A percentile compares a stretch with the other conserved stretches of the same genome.
Evolutionary conservation across 1,140 invertebrate species (phyloP).

Genomic region (Araneus ventricosus): DNA sequence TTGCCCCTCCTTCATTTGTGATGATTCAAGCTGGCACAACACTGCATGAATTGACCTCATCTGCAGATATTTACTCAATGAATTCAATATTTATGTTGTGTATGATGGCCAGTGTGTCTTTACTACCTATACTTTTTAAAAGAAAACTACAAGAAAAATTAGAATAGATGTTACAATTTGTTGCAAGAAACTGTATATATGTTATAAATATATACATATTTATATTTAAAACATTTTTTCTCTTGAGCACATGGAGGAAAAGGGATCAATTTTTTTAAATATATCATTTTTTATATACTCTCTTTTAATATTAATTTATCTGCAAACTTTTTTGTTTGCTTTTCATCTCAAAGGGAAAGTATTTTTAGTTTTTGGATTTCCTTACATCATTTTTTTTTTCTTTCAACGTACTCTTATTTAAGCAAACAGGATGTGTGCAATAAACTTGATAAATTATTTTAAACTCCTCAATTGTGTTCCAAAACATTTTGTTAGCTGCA

Average conservation of each 20-base stretch:
- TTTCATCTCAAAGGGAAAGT: no score
- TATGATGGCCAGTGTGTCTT: conserved; percentile 85
- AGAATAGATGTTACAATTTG: conserved; percentile 81
- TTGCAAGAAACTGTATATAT: background rate
- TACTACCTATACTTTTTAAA: conserved; percentile 95
- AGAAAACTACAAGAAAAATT: conserved; percentile 90
- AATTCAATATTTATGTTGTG: conserved; percentile 87
- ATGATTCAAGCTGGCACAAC: conserved; percentile 99
- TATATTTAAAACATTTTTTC: background rate
- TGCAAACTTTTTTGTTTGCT: no score
- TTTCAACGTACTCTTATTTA: no score
- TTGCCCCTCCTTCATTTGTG: conserved; percentile 98
- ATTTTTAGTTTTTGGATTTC: no score
- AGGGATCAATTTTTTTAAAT: conserved; percentile 49
- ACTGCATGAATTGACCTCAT: conserved; percentile 93
- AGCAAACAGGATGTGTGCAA: no score
- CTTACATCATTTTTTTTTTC: no score
- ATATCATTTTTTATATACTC: no score
- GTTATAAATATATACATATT: conserved; percentile 21
- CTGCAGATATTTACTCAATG: conserved; percentile 93
- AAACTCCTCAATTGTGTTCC: no score
- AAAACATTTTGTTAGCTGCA: no score
- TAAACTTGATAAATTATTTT: no score
- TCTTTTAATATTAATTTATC: no score
- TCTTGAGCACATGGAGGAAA: background rate